Evolutionary conservation across 2,888 invertebrate species (phyloP).

Genomic region (Lingula anatina): DNA sequence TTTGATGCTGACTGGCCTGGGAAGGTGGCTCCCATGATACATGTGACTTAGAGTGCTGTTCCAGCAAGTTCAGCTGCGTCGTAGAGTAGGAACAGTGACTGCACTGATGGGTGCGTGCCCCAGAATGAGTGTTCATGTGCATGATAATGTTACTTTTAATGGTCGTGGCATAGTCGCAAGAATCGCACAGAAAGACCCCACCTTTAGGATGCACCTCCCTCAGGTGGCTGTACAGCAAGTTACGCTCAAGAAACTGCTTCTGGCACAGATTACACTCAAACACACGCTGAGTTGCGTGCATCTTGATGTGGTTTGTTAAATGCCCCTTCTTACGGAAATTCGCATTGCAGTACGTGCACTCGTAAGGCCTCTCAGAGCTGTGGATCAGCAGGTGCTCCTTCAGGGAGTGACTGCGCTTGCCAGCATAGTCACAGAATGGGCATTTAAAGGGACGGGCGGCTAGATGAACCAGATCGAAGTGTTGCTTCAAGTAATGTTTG

Average conservation of each 20-base stretch:
- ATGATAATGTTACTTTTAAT: constrained; percentile 9
- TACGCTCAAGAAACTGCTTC: background rate
- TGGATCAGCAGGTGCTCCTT: constrained; percentile 48
- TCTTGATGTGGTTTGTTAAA: constrained; percentile 44
- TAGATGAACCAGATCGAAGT: constrained; percentile 44
- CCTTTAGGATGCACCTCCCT: constrained; percentile 27
- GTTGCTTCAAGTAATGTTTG: constrained; percentile 47
- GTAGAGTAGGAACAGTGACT: constrained; percentile 8
- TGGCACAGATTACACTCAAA: constrained; percentile 9
- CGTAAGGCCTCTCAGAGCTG: constrained; percentile 39
- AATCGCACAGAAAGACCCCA: constrained; percentile 35
- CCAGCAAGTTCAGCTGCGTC: constrained; percentile 1
- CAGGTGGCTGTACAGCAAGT: constrained; percentile 17
- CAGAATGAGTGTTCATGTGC: constrained; percentile 14
- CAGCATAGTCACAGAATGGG: constrained; percentile 49
- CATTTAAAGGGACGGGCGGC: constrained; percentile 46
- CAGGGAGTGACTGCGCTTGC: constrained; percentile 45
- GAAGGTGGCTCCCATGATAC: no score
- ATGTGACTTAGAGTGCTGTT: constrained; percentile 4
- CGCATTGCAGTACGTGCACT: constrained; percentile 44
- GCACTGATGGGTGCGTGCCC: constrained; percentile 10
- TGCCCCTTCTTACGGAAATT: constrained; percentile 49
- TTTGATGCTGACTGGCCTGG: no score
- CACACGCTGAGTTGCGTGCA: constrained; percentile 25
- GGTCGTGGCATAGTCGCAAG: constrained; percentile 26